Conservation (phyloP, 1,140 invertebrate genomes). For the Neodiprion lecontei region DNA sequence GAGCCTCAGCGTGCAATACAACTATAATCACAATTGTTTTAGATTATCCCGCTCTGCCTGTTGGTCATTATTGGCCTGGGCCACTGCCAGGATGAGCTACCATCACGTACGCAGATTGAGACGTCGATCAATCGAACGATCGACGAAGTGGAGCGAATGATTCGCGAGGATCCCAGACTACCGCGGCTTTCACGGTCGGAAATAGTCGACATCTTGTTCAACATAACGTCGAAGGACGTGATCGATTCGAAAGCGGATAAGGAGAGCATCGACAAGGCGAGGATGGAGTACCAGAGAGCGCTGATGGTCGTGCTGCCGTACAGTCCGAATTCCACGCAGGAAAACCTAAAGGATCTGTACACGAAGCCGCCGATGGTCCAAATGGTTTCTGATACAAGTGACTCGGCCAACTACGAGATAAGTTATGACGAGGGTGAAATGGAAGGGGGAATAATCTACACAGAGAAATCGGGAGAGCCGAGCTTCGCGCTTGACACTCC, state of each 20-base stretch:
- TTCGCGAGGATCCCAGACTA: conserved; percentile 62
- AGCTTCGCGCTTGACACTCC: conserved; percentile 21
- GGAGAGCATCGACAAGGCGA: conserved; percentile 53
- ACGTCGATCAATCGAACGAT: conserved; percentile 65
- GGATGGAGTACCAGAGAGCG: conserved; percentile 61
- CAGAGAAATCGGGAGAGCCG: background rate
- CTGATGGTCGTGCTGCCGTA: conserved; percentile 66
- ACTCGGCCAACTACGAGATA: conserved; percentile 19
- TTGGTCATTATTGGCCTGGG: conserved; percentile 44
- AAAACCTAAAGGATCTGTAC: conserved; percentile 61
- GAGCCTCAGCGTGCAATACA: no score
- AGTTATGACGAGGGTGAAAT: conserved; percentile 16
- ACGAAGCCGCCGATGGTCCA: conserved; percentile 64
- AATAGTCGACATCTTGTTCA: conserved; percentile 66
- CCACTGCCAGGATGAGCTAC: conserved; percentile 34
- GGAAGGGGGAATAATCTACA: conserved; percentile 5
- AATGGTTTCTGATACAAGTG: conserved; percentile 42
- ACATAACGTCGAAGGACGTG: conserved; percentile 65
- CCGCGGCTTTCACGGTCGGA: conserved; percentile 65
- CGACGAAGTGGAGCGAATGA: conserved; percentile 66
- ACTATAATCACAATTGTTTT: conserved; percentile 24
- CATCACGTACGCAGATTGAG: conserved; percentile 48
- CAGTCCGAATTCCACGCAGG: conserved; percentile 54
- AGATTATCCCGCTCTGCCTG: conserved; percentile 47
- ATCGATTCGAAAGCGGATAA: conserved; percentile 48